Evolutionary conservation across 2,888 invertebrate genomes (phyloP), one percentile per base, ranked within the genome.

Genomic region (Meganola albula): DNA sequence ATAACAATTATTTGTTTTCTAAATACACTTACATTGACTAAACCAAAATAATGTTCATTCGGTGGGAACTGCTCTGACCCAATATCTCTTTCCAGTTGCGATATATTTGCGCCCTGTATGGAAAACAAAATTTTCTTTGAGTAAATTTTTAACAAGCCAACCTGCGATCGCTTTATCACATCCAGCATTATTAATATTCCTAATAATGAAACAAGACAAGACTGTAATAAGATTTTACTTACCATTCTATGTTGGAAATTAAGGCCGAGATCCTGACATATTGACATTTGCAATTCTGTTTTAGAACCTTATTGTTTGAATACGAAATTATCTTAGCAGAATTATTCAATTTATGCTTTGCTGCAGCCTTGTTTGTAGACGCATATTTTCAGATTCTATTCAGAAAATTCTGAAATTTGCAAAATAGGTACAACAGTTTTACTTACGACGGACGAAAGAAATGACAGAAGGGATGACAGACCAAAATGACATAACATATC

Each of bases 21-120:
- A 24, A 36, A 31, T n/a, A 7, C n/a, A 41, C 94, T 92, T 88
- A 98, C 97, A 90, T 99, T 99, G 50, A 99, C 98, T 84, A 99
- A 91, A 71, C 99, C 99, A 89, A 99, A 99, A 84, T 98, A 99
- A 84, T 98, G 98, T 78, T 99, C 99, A 84, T 99, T 99, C 46
- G 96, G 94, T 66, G 98, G 98, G 87, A 99, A 96, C 76, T 97
- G 96, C 87, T 99, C 99, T 63, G 97, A 92, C 69, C 98, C 99
- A 75, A 99, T 98, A 89, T 99, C 99, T 89, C 97, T 94, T 90
- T 99, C 99, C 84, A 99, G 88, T 87, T 99, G 98, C 66, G 98
- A 99, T 86, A 98, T 96, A 90, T 98, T 99, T 84, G 98, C 96
- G 89, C 99, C 99, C 99, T 97, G 77, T 48, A 78, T 47, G n/a